Base-by-base conservation (phyloP, 2,888 invertebrate species). In the Temnothorax unifasciatus region DNA sequence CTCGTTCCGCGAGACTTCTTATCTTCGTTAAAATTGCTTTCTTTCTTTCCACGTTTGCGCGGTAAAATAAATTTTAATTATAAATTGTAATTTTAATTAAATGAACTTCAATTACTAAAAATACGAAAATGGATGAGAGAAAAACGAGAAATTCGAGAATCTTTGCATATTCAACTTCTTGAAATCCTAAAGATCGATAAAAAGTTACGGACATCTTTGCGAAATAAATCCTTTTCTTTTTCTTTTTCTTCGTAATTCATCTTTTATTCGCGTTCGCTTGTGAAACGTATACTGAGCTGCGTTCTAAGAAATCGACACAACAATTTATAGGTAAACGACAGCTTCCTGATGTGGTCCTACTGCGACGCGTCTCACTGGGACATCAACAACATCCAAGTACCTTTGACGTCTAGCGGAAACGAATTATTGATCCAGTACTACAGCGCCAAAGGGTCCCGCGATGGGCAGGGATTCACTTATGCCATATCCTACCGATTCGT, bases 341-440 rank as follows among this genome's bases (percentile, higher is more conserved):
- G 91, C 25, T 87, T 90, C 21, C 83, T 93, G 41, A 87, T 93
- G 84, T 93, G 93, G 93, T 93, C 93, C 8, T 93, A 92, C 83
- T 93, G 93, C 83, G 93, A 93, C 52, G 88, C 90, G n/a, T 91
- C 92, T 44, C 93, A 93, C 69, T 89, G 88, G 74, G 93, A 93
- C 76, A 93, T 93, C 83, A 93, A 93, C 86, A 93, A 93, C 77
- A 93, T 93, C 50, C 92, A 93, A 90, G 92, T 93, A 52, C 93
- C 93, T 52, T 91, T 93, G 25, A 90, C 91, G 6, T 93, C 93
- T 11, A 91, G 85, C 29, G 93, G 93, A 41, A 93, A 91, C 73
- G 86, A 90, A 61, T 83, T 93, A 59, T 85, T 93, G 57, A 91
- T 93, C 74, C 93, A 93, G 84, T 93, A 92, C 88, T 93, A 92